phyloP scores from a whole-genome alignment of 2,888 invertebrate genomes.

The Zonitis immaculata region DNA sequence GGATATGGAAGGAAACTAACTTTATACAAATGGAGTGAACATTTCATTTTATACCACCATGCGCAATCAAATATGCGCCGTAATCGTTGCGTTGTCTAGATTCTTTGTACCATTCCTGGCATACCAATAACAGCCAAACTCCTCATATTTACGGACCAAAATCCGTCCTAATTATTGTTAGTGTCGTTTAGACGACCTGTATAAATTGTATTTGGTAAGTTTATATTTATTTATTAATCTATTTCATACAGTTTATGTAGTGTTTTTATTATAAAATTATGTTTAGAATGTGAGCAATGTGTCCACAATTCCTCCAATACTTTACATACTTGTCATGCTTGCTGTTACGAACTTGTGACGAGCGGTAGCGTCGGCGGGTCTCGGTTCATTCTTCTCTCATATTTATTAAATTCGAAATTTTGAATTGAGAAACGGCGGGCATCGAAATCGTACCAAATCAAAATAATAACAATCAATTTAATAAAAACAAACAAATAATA shows the following conservation, averaged over 20 bases:
- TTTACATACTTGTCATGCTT: conserved; percentile 74
- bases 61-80: conserved; percentile 76
- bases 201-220: conserved; percentile 70
- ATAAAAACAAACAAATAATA: not conserved
- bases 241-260: conserved; percentile 59
- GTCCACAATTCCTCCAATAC: conserved; percentile 71
- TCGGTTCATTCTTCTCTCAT: conserved; percentile 30
- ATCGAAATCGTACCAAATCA: not conserved
- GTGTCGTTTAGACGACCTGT: conserved; percentile 59
- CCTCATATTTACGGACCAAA: conserved; percentile 66
- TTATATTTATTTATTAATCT: conserved; percentile 52
- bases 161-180: conserved; percentile 63
- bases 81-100: conserved; percentile 89
- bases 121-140: conserved; percentile 80
- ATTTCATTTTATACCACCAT: conserved; percentile 64
- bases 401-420: not conserved
- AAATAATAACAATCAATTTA: not conserved
- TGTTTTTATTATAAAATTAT: conserved; percentile 60
- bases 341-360: conserved; percentile 53
- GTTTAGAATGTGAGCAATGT: conserved; percentile 68
- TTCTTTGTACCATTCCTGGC: conserved; percentile 97
- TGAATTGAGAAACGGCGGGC: conserved; percentile 1
- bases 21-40: conserved; percentile 36
- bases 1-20: conserved; percentile 45
- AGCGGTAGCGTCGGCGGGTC: conserved; percentile 44